These are phyloP conservation scores for Meteorus sp. DNA, from an alignment of 1,140 invertebrate species.

Conservation along the genomic window DNA sequence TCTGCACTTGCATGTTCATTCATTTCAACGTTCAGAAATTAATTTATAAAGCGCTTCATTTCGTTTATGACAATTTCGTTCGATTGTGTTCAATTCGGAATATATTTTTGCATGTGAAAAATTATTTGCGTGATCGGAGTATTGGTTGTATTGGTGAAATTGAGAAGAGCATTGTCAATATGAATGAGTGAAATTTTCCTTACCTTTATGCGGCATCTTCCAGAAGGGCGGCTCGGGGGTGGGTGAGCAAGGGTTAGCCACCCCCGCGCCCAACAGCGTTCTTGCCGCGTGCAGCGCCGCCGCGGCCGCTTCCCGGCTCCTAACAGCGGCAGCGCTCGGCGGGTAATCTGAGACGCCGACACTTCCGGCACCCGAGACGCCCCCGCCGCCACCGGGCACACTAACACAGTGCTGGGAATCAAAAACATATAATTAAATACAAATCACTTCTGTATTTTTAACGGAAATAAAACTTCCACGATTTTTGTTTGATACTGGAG, in stretches of 20 bases:
- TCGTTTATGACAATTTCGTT: not conserved
- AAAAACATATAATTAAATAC: slow-evolving; percentile 1
- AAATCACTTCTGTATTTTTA: not conserved
- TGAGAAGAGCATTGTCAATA: not conserved
- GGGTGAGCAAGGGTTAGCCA: slow-evolving; percentile 61
- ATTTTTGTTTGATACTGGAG: too few species aligned
- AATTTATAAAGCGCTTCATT: slow-evolving; percentile 10
- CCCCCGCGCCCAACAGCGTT: slow-evolving; percentile 62
- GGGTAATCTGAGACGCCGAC: slow-evolving; percentile 56
- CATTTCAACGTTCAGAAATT: not conserved
- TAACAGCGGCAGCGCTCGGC: slow-evolving; percentile 57
- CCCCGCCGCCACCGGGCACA: slow-evolving; percentile 40
- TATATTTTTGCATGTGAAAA: not conserved
- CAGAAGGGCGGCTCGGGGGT: slow-evolving; percentile 62
- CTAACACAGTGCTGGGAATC: slow-evolving; percentile 50
- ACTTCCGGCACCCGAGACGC: slow-evolving; percentile 44
- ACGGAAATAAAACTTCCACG: not conserved
- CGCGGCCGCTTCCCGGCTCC: slow-evolving; percentile 57
- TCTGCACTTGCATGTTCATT: not conserved
- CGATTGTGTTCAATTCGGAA: not conserved
- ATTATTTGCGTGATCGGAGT: not conserved
- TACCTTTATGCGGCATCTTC: slow-evolving; percentile 67
- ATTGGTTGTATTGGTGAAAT: not conserved
- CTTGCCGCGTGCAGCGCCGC: slow-evolving; percentile 60
- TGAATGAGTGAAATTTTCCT: slow-evolving; percentile 28